These are phyloP conservation scores for Smutsia temminckii DNA, from an alignment of 2,797 vertebrate species.

Conservation along the genomic window DNA sequence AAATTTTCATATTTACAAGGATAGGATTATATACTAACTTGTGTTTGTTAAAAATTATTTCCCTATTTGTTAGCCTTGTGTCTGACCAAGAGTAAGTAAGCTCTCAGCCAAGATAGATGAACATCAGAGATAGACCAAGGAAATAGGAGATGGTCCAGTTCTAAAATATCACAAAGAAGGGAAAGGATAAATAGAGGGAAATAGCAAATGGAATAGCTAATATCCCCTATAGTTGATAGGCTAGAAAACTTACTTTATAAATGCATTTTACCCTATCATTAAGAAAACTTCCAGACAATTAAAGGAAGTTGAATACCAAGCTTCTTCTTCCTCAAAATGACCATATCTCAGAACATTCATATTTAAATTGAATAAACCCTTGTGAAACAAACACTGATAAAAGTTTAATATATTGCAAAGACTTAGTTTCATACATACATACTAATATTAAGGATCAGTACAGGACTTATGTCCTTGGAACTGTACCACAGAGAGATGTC, in stretches of 20 bases:
- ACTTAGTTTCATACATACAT: constrained; percentile 42
- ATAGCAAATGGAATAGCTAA: neutral
- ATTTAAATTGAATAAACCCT: neutral
- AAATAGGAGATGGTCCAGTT: neutral
- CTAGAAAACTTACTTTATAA: neutral
- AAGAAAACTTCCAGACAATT: neutral
- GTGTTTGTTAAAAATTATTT: neutral
- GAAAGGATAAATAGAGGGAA: neutral
- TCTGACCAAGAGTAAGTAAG: neutral
- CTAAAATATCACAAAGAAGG: neutral
- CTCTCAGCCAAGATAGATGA: neutral
- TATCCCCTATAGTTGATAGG: neutral
- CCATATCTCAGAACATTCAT: neutral
- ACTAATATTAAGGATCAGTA: neutral
- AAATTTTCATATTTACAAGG: neutral
- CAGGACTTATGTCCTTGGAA: constrained; percentile 19
- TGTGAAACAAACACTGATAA: neutral
- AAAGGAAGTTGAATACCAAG: neutral
- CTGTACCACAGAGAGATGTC: neutral
- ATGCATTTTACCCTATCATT: neutral
- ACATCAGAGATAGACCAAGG: neutral
- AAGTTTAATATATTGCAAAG: neutral
- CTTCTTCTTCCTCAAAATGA: neutral
- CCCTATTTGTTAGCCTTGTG: neutral
- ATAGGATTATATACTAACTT: neutral